These are phyloP conservation scores for Sciurus niger DNA, from an alignment of 2,113 vertebrate species.

Conservation along the genomic window DNA sequence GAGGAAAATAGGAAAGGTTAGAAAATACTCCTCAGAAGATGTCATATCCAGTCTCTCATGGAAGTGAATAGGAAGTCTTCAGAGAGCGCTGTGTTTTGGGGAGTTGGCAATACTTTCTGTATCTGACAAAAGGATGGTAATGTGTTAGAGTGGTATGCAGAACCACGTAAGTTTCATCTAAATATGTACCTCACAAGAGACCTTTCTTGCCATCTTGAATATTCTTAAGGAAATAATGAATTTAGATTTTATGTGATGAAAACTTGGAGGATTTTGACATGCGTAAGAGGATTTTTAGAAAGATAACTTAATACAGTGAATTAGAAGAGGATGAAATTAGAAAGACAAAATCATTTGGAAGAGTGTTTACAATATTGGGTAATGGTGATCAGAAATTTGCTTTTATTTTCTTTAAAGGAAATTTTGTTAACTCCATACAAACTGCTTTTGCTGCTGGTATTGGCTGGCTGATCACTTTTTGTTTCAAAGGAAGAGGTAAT, in stretches of 20 bases:
- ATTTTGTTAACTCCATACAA: slow-evolving; percentile 94
- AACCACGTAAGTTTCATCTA: no score
- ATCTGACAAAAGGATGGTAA: neutral
- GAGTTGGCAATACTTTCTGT: neutral
- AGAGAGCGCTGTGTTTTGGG: neutral
- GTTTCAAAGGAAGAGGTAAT: slow-evolving; percentile 94
- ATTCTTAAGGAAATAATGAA: slow-evolving; percentile 51
- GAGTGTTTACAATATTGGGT: slow-evolving; percentile 8
- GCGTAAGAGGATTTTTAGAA: slow-evolving; percentile 35
- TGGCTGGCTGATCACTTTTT: slow-evolving; percentile 97
- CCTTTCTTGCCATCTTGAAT: neutral
- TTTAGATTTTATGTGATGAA: slow-evolving; percentile 32
- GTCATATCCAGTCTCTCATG: neutral
- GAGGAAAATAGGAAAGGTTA: neutral
- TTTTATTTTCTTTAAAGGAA: slow-evolving; percentile 90
- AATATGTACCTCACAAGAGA: neutral
- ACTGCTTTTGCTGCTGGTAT: slow-evolving; percentile 92
- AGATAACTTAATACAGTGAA: neutral
- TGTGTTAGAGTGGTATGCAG: neutral
- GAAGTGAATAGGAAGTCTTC: neutral
- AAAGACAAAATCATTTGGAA: slow-evolving; percentile 43
- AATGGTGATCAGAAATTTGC: slow-evolving; percentile 64
- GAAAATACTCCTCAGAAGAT: slow-evolving; percentile 38
- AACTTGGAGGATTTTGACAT: neutral
- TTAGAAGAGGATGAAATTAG: slow-evolving; percentile 12